Percentiles rank a stretch among this genome's conserved stretches.
Conservation (phyloP, 2,888 invertebrate genomes). For the Dione vanillae region DNA sequence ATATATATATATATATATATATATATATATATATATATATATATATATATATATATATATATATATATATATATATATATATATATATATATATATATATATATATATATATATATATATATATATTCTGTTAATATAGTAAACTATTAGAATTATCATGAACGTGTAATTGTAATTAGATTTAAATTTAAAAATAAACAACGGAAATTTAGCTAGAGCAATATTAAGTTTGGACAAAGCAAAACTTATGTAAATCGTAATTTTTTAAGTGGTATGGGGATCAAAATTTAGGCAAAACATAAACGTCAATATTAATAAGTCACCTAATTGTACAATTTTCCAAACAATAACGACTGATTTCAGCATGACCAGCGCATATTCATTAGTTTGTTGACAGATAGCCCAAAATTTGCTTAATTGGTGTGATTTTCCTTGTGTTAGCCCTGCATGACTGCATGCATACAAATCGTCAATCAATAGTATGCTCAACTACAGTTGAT, state of each 20-base stretch:
- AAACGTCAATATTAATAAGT: neutral
- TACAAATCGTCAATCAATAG: neutral
- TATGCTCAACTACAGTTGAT: neutral
- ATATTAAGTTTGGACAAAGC: no score
- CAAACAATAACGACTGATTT: slow-evolving; percentile 11
- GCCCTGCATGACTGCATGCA: neutral
- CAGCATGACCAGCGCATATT: neutral
- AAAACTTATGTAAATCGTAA: neutral
- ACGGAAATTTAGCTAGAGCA: no score
- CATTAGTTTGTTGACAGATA: slow-evolving; percentile 7
- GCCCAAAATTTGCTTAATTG: neutral
- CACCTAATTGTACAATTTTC: slow-evolving; percentile 1
- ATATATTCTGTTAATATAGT: no score
- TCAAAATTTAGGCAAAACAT: neutral
- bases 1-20: no score
- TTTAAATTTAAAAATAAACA: no score
- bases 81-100: no score
- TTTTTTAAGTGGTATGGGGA: neutral
- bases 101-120: no score
- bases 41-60: no score
- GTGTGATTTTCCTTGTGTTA: slow-evolving; percentile 7
- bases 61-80: no score
- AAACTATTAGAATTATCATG: no score
- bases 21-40: no score
- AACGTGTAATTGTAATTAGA: no score